A percentile compares a stretch with the other conserved stretches of the same genome.
phyloP scores from a whole-genome alignment of 2,113 vertebrate species.

The Naja naja region DNA sequence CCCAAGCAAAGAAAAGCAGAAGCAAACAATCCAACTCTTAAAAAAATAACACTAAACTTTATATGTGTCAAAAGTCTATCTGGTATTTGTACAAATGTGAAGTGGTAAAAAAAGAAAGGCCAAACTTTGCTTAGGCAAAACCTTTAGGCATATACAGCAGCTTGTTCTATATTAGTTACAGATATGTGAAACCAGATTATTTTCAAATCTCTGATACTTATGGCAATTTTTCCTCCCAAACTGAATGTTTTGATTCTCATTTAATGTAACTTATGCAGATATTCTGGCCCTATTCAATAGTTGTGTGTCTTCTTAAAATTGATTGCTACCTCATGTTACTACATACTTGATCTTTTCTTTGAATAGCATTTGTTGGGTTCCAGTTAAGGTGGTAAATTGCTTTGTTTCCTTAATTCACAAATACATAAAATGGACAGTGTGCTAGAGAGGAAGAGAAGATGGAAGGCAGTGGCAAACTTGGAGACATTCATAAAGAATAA shows the following conservation, averaged over 20 bases:
- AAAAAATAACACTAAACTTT: background rate
- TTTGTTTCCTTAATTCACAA: background rate
- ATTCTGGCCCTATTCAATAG: background rate
- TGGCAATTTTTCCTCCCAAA: background rate
- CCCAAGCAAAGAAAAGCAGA: background rate
- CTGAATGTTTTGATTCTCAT: background rate
- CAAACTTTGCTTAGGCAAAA: background rate
- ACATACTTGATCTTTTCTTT: background rate
- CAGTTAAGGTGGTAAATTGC: background rate
- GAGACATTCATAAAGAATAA: background rate
- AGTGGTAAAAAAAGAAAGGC: background rate
- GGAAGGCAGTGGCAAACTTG: background rate
- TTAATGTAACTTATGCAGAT: background rate
- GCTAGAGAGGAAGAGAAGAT: background rate
- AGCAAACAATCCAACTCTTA: background rate
- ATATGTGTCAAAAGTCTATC: background rate
- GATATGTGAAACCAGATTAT: background rate
- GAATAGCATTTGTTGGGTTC: background rate
- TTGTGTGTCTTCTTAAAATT: background rate
- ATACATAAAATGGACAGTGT: background rate
- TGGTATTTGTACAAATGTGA: background rate
- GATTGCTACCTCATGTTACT: background rate
- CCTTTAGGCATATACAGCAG: background rate
- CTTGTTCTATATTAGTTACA: background rate
- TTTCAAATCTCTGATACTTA: background rate